Evolutionary conservation across 2,888 invertebrate species (phyloP), one percentile per base, ranked within the genome.

Genomic region (Caenorhabditis zanzibari): DNA sequence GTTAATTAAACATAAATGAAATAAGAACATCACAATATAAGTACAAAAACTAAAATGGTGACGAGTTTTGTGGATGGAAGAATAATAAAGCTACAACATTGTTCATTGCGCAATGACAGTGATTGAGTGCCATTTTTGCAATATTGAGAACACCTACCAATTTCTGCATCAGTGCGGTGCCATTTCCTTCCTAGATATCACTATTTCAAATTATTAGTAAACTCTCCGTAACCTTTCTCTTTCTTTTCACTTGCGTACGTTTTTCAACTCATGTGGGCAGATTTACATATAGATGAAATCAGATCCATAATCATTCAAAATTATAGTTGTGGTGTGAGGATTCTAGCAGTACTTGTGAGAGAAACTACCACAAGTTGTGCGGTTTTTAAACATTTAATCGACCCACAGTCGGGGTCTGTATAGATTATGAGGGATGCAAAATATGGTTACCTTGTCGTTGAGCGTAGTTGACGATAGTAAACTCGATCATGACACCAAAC

Each of bases 401-500:
- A 16, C 61, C 72, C 72, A 61, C 44, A 49, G 19, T 19, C 35
- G 35, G 58, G 58, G 59, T 5, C 10, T 38, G 5, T 6, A 10
- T 38, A 12, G 16, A 58, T 22, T 9, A n/a, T 7, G 24, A 16
- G 32, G 32, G 32, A 32, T 32, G 32, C 32, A 7, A 32, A n/a
- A 22, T 35, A 35, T 38, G 28, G 38, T 54, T 64, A 89, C 89
- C 89, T 88, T 89, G 89, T 72, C 89, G 80, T 68, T 89, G 89
- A 0, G 89, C 89, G 56, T 88, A 89, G 76, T 89, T 88, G 59
- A 89, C 89, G 16, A 89, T 87, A 1, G 90, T 90, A 81, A 90
- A 90, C 63, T 90, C 90, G 68, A 90, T 89, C 90, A 90, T 90
- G 0, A 88, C 90, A 9, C 87, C 87, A 71, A 90, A 90, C 12